A percentile compares a stretch with the other conserved stretches of the same genome.
Conservation (phyloP, 2,113 vertebrate species). For the Hydrochoerus hydrochaeris region DNA sequence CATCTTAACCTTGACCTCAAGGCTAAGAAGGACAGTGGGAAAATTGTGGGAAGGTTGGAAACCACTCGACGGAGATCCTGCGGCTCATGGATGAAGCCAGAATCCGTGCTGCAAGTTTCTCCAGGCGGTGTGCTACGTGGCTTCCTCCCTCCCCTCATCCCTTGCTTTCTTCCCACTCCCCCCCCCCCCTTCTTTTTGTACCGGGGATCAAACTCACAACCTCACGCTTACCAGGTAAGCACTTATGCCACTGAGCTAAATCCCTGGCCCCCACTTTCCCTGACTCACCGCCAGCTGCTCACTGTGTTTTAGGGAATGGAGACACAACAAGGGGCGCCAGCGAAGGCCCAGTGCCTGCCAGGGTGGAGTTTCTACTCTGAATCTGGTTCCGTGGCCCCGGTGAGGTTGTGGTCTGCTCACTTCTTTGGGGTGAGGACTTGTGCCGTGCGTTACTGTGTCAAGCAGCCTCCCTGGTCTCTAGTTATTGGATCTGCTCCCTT, state of each 20-base stretch:
- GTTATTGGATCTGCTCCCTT: too few species aligned
- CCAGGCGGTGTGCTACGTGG: accelerated
- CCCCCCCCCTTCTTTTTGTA: too few species aligned
- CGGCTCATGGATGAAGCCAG: neutral
- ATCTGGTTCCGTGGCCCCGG: too few species aligned
- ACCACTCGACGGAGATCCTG: neutral
- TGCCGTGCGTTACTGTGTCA: too few species aligned
- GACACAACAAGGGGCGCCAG: neutral
- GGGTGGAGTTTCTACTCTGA: too few species aligned
- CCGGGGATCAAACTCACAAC: too few species aligned
- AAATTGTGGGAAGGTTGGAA: neutral
- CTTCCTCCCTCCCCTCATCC: neutral
- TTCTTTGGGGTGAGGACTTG: neutral
- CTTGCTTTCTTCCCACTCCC: too few species aligned
- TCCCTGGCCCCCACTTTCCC: too few species aligned
- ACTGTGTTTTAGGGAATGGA: neutral
- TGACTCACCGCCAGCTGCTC: neutral
- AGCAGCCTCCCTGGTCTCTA: neutral
- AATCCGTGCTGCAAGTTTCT: neutral
- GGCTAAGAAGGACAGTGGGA: neutral
- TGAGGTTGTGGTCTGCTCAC: accelerated
- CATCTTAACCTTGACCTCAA: neutral
- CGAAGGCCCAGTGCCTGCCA: neutral
- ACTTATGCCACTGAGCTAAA: too few species aligned
- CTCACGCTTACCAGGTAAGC: too few species aligned